Percentiles rank a stretch among this genome's conserved stretches.
phyloP scores from a whole-genome alignment of 2,888 invertebrate species.

The Furcula furcula region DNA sequence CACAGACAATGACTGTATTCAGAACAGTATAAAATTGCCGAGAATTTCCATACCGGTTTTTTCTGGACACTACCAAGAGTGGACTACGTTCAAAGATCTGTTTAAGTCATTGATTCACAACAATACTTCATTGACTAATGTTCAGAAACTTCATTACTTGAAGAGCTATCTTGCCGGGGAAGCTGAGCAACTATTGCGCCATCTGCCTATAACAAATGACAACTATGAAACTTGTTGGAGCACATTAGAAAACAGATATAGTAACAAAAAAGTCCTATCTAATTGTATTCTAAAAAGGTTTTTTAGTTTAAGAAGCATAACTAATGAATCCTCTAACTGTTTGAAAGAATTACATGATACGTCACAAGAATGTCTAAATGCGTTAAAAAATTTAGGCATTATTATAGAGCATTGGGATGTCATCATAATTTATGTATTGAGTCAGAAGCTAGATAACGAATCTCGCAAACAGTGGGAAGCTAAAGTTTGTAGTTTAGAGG shows the following conservation, averaged over 20 bases:
- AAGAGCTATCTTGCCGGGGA: neutral
- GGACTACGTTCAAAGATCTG: slow-evolving; percentile 3
- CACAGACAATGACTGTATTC: too few species aligned
- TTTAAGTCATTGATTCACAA: slow-evolving; percentile 2
- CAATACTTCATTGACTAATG: neutral
- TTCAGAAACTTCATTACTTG: neutral
- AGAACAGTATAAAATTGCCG: slow-evolving; percentile 1
- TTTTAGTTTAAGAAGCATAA: neutral
- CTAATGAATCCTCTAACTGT: neutral
- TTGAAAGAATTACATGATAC: slow-evolving; percentile 5
- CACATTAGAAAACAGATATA: neutral
- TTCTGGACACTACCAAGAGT: slow-evolving; percentile 2
- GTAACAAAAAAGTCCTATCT: neutral
- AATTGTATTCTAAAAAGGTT: slow-evolving; percentile 3
- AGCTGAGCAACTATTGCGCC: neutral
- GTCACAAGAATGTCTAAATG: slow-evolving; percentile 4
- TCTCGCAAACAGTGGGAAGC: slow-evolving; percentile 3
- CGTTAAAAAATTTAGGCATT: slow-evolving; percentile 1
- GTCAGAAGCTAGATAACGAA: slow-evolving; percentile 2
- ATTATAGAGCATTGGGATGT: slow-evolving; percentile 2
- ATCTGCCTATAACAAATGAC: neutral
- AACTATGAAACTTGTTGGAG: neutral
- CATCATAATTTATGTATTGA: slow-evolving; percentile 1
- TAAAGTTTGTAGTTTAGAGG: neutral
- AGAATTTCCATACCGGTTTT: slow-evolving; percentile 1